Evolutionary conservation across 1,140 invertebrate species (phyloP).

Genomic region (Oscheius sp.): DNA sequence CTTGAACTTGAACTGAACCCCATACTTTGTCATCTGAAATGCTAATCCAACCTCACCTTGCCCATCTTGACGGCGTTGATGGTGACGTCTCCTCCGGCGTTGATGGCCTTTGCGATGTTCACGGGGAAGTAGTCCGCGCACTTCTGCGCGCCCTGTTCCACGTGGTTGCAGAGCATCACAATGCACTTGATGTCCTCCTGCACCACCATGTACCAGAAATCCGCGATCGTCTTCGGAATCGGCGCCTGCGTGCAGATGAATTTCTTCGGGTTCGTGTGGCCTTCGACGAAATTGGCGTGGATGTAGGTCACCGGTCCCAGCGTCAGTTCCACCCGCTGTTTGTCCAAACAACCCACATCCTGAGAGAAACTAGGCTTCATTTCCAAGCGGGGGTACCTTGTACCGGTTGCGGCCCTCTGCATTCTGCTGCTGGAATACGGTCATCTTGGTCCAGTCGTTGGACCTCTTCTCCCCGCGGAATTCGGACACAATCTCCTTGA

Average conservation of each 20-base stretch:
- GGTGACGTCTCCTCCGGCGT: neutral
- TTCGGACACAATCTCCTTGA: neutral
- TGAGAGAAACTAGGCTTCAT: too few species aligned
- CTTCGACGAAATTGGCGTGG: slow-evolving; percentile 19
- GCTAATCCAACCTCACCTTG: neutral
- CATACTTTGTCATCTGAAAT: too few species aligned
- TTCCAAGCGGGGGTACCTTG: too few species aligned
- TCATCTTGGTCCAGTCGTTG: slow-evolving; percentile 15
- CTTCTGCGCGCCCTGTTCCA: slow-evolving; percentile 29
- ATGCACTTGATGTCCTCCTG: slow-evolving; percentile 4
- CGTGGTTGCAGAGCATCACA: slow-evolving; percentile 17
- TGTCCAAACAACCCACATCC: slow-evolving; percentile 22
- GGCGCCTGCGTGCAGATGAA: slow-evolving; percentile 28
- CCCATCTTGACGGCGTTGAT: neutral
- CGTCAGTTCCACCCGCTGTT: neutral
- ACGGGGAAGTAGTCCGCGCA: slow-evolving; percentile 33
- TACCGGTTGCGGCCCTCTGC: slow-evolving; percentile 1
- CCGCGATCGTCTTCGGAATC: neutral
- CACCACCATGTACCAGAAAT: slow-evolving; percentile 23
- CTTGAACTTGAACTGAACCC: too few species aligned
- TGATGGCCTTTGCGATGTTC: neutral
- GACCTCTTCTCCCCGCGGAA: neutral
- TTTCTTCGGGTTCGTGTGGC: neutral
- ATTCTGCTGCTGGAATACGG: neutral
- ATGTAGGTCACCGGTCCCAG: slow-evolving; percentile 5